phyloP scores from a whole-genome alignment of 2,113 vertebrate species.

The Gymnarchus niloticus region DNA sequence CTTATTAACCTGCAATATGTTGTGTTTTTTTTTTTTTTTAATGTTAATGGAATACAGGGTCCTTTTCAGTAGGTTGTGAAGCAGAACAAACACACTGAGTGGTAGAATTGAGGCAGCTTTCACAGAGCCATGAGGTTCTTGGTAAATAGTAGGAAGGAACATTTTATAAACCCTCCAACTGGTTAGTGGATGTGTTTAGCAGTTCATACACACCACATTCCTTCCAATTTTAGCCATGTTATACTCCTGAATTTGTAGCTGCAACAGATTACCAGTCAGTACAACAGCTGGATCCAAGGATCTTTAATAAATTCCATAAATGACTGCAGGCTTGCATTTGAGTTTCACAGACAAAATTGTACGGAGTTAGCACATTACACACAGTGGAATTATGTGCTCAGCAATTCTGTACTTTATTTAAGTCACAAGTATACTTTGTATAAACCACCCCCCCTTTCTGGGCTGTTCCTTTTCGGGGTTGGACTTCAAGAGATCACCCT shows the following conservation, averaged over 20 bases:
- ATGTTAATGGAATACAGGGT: not conserved
- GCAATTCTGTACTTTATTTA: too few relatives aligned
- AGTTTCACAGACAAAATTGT: not conserved
- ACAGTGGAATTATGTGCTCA: not conserved
- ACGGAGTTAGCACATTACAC: not conserved
- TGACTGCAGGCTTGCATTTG: not conserved
- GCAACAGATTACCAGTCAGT: not conserved
- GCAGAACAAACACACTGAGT: not conserved
- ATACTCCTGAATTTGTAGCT: not conserved
- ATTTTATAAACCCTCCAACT: not conserved
- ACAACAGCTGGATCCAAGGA: not conserved
- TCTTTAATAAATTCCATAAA: not conserved
- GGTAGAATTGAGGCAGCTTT: not conserved
- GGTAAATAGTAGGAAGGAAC: not conserved
- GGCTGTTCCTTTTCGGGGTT: too few relatives aligned
- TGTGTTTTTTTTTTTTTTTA: not conserved
- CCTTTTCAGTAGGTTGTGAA: not conserved
- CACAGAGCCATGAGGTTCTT: not conserved
- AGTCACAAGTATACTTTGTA: too few relatives aligned
- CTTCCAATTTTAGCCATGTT: conserved; percentile 1
- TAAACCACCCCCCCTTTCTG: too few relatives aligned
- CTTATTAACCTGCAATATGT: not conserved
- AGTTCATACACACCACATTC: too few relatives aligned
- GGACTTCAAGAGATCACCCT: too few relatives aligned
- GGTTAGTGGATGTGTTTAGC: not conserved